Percentiles rank a stretch among this genome's conserved stretches.
Conservation (phyloP, 2,113 vertebrate genomes). For the Rousettus leschenaultii region DNA sequence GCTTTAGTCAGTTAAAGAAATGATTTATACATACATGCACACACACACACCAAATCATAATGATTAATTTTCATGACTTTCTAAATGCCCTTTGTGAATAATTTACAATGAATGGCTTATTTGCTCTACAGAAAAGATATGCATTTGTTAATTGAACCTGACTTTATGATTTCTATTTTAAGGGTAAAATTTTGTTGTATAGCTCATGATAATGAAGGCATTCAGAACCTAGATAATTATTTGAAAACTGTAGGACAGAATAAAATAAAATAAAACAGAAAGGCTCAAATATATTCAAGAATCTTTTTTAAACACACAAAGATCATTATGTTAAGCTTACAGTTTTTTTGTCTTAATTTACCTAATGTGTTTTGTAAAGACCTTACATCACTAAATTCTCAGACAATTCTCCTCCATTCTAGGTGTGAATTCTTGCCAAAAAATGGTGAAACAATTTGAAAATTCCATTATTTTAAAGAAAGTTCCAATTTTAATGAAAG, state of each 20-base stretch:
- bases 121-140: neutral
- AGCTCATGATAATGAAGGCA: neutral
- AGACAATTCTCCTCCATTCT: neutral
- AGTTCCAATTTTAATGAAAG: conserved; percentile 15
- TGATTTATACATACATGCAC: neutral
- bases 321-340: neutral
- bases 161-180: conserved; percentile 32
- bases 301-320: neutral
- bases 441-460: neutral
- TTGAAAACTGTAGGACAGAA: neutral
- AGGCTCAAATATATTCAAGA: neutral
- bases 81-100: conserved; percentile 60
- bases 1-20: neutral
- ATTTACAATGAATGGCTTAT: conserved; percentile 45
- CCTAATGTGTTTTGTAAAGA: conserved; percentile 33
- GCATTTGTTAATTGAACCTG: conserved; percentile 53
- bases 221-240: neutral
- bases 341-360: neutral
- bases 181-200: neutral
- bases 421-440: neutral
- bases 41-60: neutral
- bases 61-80: conserved; percentile 55
- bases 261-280: conserved; percentile 9
- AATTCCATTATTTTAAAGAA: conserved; percentile 10
- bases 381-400: neutral